A percentile compares a stretch with the other conserved stretches of the same genome.
These are phyloP conservation scores for Cephus pulcher DNA, from an alignment of 2,888 invertebrate species.

Conservation along the genomic window DNA sequence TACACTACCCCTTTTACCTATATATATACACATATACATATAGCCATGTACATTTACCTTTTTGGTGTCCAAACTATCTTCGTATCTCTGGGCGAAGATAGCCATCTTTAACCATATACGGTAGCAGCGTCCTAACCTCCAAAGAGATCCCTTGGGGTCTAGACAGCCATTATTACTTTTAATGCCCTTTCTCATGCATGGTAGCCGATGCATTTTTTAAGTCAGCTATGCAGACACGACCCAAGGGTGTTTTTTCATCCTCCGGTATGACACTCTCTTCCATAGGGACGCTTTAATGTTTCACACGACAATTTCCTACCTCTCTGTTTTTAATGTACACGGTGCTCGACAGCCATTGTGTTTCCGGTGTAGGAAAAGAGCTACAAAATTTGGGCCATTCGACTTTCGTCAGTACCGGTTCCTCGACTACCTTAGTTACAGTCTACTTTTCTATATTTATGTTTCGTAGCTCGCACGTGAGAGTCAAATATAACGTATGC, in stretches of 20 bases:
- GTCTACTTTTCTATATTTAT: background rate
- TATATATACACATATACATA: conserved; percentile 13
- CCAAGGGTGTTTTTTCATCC: background rate
- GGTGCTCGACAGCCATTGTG: background rate
- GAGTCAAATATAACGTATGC: background rate
- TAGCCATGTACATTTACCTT: conserved; percentile 18
- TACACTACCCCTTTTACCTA: background rate
- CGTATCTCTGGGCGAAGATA: conserved; percentile 20
- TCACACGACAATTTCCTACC: background rate
- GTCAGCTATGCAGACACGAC: background rate
- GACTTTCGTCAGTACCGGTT: background rate
- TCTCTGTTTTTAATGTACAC: background rate
- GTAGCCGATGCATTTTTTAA: background rate
- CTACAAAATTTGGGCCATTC: background rate
- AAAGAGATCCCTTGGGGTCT: background rate
- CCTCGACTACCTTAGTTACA: background rate
- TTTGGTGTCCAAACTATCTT: conserved; percentile 34
- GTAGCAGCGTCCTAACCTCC: background rate
- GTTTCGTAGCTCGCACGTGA: background rate
- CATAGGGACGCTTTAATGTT: background rate
- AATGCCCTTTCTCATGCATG: conserved; percentile 16
- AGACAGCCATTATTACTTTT: conserved; percentile 20
- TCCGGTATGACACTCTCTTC: background rate
- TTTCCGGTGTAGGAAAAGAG: background rate
- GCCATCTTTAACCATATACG: background rate